Base-by-base conservation (phyloP, 2,797 vertebrate genomes). In the Semaprochilodus insignis region DNA sequence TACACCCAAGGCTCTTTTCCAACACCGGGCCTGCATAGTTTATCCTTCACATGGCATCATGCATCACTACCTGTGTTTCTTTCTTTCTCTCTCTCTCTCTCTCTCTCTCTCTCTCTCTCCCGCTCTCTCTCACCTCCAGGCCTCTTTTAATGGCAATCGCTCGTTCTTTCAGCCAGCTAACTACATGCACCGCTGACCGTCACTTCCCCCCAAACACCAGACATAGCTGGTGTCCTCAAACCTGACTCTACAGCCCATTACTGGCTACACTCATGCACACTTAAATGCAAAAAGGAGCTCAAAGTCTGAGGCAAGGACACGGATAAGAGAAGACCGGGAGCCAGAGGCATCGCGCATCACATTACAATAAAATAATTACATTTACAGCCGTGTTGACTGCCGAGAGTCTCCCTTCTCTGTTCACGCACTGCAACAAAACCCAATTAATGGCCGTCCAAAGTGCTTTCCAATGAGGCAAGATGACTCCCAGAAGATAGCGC, bases 371-470 rank as follows among this genome's bases (percentile, higher is more conserved):
- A 77, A 80, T 87, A 92, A 93, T 93, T 91, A 92, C 88, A 90
- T 92, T 90, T 93, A 69, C 88, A 89, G 83, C 83, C 86, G 90
- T 91, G 91, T 90, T 91, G 91, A 90, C 83, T 85, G 88, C 84
- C 82, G 83, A 91, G 88, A 89, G 85, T 87, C 88, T 86, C 84
- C 62, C 66, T 83, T 87, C 90, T 89, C 86, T 87, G 90, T 92
- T 92, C 87, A 81, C 85, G 91, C 90, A 90, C 86, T 82, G 88
- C 90, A 89, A 88, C 90, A 87, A 88, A 93, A 92, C 89, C 91
- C 90, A 91, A 85, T 92, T 92, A 93, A 91, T 89, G 87, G 90
- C 91, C 91, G 89, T 90, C 88, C 90, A 81, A 88, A 90, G 90
- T 86, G 52, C 54, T 83, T 83, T 87, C 81, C 90, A 89, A 90